Base-by-base conservation (phyloP, 2,797 vertebrate genomes). In the Neopelma chrysocephalum region DNA sequence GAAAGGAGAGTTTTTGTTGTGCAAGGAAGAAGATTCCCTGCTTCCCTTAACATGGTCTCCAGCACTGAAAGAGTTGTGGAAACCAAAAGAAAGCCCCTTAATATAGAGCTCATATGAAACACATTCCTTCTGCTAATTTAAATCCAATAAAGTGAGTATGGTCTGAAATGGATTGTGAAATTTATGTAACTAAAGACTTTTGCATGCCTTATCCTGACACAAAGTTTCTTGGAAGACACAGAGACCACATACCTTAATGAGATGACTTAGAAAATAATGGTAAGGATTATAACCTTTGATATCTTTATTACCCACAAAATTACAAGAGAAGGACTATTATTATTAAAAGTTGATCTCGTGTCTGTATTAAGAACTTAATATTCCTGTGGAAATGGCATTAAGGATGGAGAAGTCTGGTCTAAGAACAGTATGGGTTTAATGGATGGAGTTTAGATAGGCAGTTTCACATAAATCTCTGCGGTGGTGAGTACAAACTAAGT, bases 111-210 rank as follows among this genome's bases (percentile, higher is more conserved):
- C 66, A 73, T 87, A 93, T 93, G 86, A 94, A 95, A 90, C 88
- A 93, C 90, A 64, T 96, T 96, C 88, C 81, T 95, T 87, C 75
- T 90, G 70, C 88, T 96, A 89, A 96, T 94, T 97, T 93, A 94
- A 96, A 96, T 96, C 93, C 86, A 96, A 91, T 96, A 89, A 96
- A 85, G 64, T 87, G 80, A 87, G 78, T 48, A 73, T 60, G 71
- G 66, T 57, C 87, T 90, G 88, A 94, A 95, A 95, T 56, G 71
- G 70, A 82, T 94, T 89, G 81, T 75, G 83, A 95, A 85, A 95
- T 96, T 89, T 90, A 90, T 92, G 48, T 68, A 75, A 60, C 71
- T 90, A 53, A 90, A 94, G 88, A 82, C 79, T 90, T 89, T 48
- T 68, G 40, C 45, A 79, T 95, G 66, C 38, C 43, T 95, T 94